Conservation (phyloP, 2,888 invertebrate genomes). For the Cybosia mesomella region DNA sequence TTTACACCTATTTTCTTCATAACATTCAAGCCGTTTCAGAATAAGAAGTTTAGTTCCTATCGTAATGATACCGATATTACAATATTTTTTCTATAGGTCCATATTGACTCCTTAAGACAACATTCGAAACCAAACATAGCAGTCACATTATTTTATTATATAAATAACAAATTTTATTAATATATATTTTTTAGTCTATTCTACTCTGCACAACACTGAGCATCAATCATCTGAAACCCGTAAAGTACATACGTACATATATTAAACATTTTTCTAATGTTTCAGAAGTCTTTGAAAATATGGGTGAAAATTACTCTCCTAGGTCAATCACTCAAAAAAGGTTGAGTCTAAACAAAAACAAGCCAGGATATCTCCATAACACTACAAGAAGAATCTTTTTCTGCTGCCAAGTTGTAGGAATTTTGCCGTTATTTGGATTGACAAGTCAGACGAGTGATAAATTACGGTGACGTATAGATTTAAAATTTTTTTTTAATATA, state of each 20-base stretch:
- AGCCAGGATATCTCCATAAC: conserved; percentile 52
- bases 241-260: neutral
- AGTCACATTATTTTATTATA: no score
- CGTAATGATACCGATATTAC: neutral
- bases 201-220: neutral
- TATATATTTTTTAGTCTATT: neutral
- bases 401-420: conserved; percentile 58
- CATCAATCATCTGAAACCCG: neutral
- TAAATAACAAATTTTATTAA: neutral
- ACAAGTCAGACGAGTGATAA: conserved; percentile 41
- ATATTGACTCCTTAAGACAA: no score
- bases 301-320: neutral
- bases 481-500: no score
- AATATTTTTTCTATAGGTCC: neutral
- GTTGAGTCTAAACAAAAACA: neutral
- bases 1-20: neutral
- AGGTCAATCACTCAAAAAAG: neutral
- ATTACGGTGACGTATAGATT: conserved; percentile 58
- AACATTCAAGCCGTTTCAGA: neutral
- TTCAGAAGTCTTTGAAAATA: neutral
- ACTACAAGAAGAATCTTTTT: conserved; percentile 54
- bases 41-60: neutral
- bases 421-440: conserved; percentile 61
- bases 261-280: neutral
- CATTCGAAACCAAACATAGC: no score